Base-by-base conservation (phyloP, 1,140 invertebrate species). In the Cherax quadricarinatus region DNA sequence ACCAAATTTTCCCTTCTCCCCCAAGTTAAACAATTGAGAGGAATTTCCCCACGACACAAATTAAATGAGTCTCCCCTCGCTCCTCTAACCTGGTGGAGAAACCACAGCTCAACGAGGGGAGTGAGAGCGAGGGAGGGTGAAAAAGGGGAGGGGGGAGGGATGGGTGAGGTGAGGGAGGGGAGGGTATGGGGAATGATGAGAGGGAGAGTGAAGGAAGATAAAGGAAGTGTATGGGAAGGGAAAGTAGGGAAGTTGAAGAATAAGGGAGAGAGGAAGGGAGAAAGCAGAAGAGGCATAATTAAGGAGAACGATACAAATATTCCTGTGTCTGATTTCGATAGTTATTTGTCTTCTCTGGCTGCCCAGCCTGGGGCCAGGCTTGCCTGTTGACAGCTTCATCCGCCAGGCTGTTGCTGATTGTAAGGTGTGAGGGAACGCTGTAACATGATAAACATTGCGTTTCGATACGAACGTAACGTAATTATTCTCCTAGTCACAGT, bases 11-110 rank as follows among this genome's bases (percentile, higher is more conserved):
- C 14, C 24, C 4, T 30, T 70, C 10, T 16, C 30, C 57, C 21
- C 4, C 30, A 48, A 51, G 49, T 41, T 41, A 48, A 49, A 51
- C 83, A 66, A n/a, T n/a, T 66, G 41, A 57, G 57, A 24, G 18
- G 49, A 30, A 30, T 85, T 49, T 85, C 83, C 83, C 83, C 83
- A 41, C 41, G 41, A 51, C n/a, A 9, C 83, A 66, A 51, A n/a
- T 48, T 73, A 70, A 48, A 51, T 66, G 48, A 18, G 2, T 18
- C 60, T 73, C 83, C 41, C 83, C 18, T 14, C 12, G 1, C 30
- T 41, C 83, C 41, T n/a, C 79, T 75, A 24, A 30, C 6, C 70
- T 75, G 70, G 70, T 24, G n/a, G 70, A 12, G 70, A 30, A 30
- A 75, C 70, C 70, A n/a, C 70, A 75, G 70, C 70, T 66, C 62